Evolutionary conservation across 2,888 invertebrate species (phyloP).

Genomic region (Luperina nickerlii): DNA sequence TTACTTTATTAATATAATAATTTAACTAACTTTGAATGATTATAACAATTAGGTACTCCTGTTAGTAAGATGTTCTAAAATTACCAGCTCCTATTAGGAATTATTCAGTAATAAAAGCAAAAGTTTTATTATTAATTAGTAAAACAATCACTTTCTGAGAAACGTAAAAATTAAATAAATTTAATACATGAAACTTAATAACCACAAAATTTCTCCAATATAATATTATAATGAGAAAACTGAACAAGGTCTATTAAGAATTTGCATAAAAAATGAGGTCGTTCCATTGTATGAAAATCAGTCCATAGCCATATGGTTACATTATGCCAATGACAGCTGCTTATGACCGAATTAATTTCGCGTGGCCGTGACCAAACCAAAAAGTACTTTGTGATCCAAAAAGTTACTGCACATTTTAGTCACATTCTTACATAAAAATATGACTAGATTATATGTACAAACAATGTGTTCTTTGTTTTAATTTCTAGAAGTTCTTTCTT

Average conservation of each 20-base stretch:
- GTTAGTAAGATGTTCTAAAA: neutral
- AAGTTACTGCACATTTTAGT: neutral
- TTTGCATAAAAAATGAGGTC: constrained; percentile 52
- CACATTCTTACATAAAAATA: neutral
- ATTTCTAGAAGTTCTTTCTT: too few species aligned
- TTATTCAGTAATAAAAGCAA: neutral
- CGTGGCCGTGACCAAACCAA: constrained; percentile 44
- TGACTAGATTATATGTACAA: too few species aligned
- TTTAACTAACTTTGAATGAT: neutral
- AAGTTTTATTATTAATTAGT: neutral
- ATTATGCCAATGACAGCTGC: constrained; percentile 25
- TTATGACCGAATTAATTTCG: constrained; percentile 39
- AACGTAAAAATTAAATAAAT: neutral
- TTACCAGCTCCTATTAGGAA: neutral
- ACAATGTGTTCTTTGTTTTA: too few species aligned
- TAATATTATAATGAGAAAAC: constrained; percentile 26
- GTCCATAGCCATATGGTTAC: constrained; percentile 53
- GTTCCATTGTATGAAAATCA: constrained; percentile 57
- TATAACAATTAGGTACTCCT: too few species aligned
- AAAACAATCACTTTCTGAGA: neutral
- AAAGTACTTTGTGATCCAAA: neutral
- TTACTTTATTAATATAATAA: neutral
- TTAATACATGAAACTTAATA: constrained; percentile 2
- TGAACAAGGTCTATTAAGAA: constrained; percentile 25
- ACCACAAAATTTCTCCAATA: constrained; percentile 25